Conservation (phyloP, 2,888 invertebrate genomes). For the Caenorhabditis sp. region DNA sequence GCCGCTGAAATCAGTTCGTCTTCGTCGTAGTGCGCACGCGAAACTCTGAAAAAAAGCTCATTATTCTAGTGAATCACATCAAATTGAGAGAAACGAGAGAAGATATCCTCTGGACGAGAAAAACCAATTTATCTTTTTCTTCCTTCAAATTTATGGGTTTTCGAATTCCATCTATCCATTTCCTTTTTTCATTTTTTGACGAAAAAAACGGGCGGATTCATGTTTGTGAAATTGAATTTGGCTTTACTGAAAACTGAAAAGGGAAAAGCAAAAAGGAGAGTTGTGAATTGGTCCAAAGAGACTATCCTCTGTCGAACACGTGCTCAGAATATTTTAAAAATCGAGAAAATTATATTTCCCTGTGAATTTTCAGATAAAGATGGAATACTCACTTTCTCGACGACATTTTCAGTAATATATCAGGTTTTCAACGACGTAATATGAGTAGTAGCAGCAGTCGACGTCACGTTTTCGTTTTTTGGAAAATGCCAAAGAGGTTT, state of each 20-base stretch:
- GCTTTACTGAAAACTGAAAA: neutral
- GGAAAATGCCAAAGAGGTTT: conserved; percentile 25
- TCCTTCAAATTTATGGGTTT: conserved; percentile 53
- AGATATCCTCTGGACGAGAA: conserved; percentile 29
- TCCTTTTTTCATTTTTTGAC: neutral
- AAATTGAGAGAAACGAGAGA: conserved; percentile 24
- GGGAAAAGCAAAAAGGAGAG: conserved; percentile 3
- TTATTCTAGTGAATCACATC: conserved; percentile 33
- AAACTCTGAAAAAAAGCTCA: conserved; percentile 52
- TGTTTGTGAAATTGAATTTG: conserved; percentile 24
- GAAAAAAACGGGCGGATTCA: conserved; percentile 4
- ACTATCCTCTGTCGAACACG: too few relatives aligned
- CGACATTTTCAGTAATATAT: conserved; percentile 41
- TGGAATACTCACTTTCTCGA: conserved; percentile 62
- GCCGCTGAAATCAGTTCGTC: conserved; percentile 36
- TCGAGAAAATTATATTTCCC: too few relatives aligned
- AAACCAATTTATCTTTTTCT: conserved; percentile 56
- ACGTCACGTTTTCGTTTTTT: conserved; percentile 20
- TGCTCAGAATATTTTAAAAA: too few relatives aligned
- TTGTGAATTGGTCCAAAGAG: conserved; percentile 32
- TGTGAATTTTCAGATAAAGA: neutral
- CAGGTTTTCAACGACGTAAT: conserved; percentile 24
- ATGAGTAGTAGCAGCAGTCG: conserved; percentile 16
- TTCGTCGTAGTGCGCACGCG: conserved; percentile 55
- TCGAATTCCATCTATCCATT: conserved; percentile 33